Evolutionary conservation across 2,888 invertebrate species (phyloP).

Genomic region (Cryptophagus acutangulus): DNA sequence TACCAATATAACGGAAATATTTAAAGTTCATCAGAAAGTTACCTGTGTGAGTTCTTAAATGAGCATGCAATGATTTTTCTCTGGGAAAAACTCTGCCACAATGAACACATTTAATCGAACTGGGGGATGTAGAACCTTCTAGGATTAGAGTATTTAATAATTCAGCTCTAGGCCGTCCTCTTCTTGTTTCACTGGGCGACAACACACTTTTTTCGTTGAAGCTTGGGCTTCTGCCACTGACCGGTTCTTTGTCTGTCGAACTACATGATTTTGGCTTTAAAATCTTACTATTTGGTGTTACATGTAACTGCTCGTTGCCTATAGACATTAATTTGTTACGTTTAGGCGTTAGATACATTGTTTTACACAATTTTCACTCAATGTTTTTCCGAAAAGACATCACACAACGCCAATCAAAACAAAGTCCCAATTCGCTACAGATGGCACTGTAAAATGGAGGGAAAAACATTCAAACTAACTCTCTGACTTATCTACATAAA

Average conservation of each 20-base stretch:
- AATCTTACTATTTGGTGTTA: conserved; percentile 35
- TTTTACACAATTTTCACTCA: conserved; percentile 27
- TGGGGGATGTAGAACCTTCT: conserved; percentile 64
- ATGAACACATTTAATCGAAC: conserved; percentile 64
- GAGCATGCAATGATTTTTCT: conserved; percentile 70
- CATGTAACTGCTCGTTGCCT: conserved; percentile 31
- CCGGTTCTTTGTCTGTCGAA: conserved; percentile 37
- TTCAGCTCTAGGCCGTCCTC: conserved; percentile 69
- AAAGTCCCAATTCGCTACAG: conserved; percentile 28
- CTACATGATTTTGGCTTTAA: conserved; percentile 35
- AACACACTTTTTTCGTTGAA: conserved; percentile 28
- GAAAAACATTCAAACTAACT: too few species aligned
- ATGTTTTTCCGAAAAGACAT: conserved; percentile 22
- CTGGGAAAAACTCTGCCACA: conserved; percentile 70
- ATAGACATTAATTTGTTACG: conserved; percentile 31
- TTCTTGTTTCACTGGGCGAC: conserved; percentile 48
- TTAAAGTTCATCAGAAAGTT: conserved; percentile 28
- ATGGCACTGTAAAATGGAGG: conserved; percentile 39
- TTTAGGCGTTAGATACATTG: conserved; percentile 37
- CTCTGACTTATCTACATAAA: too few species aligned
- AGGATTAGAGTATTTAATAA: conserved; percentile 62
- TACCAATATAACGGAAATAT: conserved; percentile 30
- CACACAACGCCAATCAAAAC: conserved; percentile 37
- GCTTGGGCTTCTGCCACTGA: conserved; percentile 35
- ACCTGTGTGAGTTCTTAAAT: conserved; percentile 62